Percentiles rank a stretch among this genome's conserved stretches.
Conservation (phyloP, 2,797 vertebrate genomes). For the Pseudochirops cupreus region DNA sequence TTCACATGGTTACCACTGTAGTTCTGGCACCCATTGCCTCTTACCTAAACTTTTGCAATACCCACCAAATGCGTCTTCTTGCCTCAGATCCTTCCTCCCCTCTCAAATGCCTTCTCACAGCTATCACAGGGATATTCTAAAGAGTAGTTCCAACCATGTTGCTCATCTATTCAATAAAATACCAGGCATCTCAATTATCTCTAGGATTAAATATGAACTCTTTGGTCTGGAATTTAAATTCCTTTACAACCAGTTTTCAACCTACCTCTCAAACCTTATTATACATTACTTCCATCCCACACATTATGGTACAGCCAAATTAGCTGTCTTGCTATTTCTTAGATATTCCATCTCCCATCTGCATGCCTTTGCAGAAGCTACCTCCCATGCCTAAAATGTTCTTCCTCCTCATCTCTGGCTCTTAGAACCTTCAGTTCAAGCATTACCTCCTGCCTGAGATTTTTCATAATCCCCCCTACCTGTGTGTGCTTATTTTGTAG, state of each 20-base stretch:
- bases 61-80: background rate
- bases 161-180: background rate
- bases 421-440: background rate
- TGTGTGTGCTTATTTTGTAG: background rate
- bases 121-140: background rate
- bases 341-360: background rate
- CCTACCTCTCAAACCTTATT: background rate
- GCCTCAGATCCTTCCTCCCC: background rate
- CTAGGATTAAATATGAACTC: background rate
- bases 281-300: background rate
- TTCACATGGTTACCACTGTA: background rate
- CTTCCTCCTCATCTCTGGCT: background rate
- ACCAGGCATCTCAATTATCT: background rate
- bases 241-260: background rate
- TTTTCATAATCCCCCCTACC: background rate
- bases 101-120: background rate
- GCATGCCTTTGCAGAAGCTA: background rate
- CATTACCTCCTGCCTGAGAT: background rate
- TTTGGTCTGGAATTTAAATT: background rate
- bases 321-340: background rate
- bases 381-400: background rate
- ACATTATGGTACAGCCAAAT: background rate
- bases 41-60: background rate
- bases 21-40: background rate
- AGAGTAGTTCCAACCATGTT: background rate